Conservation (phyloP, 2,113 vertebrate species). For the Argyrosomus japonicus region DNA sequence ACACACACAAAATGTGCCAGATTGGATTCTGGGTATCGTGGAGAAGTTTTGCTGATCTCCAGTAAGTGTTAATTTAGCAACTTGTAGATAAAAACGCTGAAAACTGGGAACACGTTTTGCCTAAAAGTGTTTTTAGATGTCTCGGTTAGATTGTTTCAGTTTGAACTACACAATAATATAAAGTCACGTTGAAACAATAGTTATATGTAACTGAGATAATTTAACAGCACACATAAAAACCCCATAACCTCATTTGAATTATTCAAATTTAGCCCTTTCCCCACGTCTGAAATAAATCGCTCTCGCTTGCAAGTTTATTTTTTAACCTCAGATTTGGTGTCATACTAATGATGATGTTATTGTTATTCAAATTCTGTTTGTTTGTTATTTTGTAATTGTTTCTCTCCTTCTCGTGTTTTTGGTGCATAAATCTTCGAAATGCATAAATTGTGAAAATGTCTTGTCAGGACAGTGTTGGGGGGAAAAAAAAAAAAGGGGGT, state of each 20-base stretch:
- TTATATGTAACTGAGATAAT: not conserved
- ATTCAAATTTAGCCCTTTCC: not conserved
- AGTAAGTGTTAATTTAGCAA: not conserved
- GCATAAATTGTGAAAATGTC: not conserved
- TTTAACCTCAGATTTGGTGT: not conserved
- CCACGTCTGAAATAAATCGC: not conserved
- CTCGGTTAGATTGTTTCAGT: too few species aligned
- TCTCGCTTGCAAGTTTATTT: not conserved
- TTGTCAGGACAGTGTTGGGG: not conserved
- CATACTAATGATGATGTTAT: not conserved
- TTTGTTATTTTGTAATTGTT: not conserved
- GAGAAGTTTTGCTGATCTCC: too few species aligned
- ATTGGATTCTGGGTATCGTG: not conserved
- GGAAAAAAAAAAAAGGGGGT: not conserved
- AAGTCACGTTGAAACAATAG: not conserved
- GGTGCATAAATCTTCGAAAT: constrained; percentile 1
- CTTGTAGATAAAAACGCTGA: not conserved
- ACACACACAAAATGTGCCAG: not conserved
- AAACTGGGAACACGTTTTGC: not conserved
- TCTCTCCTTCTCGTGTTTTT: not conserved
- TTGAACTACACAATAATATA: not conserved
- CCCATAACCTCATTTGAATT: not conserved
- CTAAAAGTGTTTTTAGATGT: not conserved
- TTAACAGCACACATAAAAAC: not conserved
- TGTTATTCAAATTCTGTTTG: constrained; percentile 3